Conservation (phyloP, 2,888 invertebrate genomes). For the Acleris literana region DNA sequence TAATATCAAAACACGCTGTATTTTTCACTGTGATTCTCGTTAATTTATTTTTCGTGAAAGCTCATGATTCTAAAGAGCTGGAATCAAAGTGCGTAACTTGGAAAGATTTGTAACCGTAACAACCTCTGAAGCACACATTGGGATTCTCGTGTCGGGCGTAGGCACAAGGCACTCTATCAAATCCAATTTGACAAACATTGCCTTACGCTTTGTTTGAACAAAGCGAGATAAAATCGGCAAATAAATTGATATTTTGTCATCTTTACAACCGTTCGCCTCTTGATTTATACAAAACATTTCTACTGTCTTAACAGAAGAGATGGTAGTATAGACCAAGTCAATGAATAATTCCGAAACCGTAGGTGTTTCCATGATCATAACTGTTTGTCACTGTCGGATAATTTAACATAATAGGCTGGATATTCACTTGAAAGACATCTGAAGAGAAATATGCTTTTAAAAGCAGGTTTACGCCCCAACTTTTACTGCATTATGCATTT, state of each 20-base stretch:
- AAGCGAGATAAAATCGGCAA: slow-evolving; percentile 19
- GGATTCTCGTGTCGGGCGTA: too few relatives aligned
- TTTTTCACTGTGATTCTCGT: too few relatives aligned
- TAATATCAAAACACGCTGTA: too few relatives aligned
- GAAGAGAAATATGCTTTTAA: slow-evolving; percentile 33
- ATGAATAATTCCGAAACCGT: slow-evolving; percentile 37
- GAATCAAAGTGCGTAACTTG: too few relatives aligned
- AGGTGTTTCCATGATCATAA: slow-evolving; percentile 37
- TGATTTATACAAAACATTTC: slow-evolving; percentile 35
- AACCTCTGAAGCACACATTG: too few relatives aligned
- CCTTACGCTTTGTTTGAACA: slow-evolving; percentile 14
- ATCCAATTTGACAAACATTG: slow-evolving; percentile 1
- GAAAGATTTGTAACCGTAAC: too few relatives aligned
- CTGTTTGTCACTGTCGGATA: slow-evolving; percentile 37
- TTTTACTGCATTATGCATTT: slow-evolving; percentile 61
- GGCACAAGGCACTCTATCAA: neutral
- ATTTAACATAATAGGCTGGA: slow-evolving; percentile 33
- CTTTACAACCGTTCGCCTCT: slow-evolving; percentile 24
- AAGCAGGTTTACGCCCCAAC: slow-evolving; percentile 38
- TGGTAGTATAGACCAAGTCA: slow-evolving; percentile 23
- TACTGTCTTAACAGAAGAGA: slow-evolving; percentile 32
- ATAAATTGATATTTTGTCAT: slow-evolving; percentile 34
- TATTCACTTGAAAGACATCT: slow-evolving; percentile 31
- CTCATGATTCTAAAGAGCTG: too few relatives aligned
- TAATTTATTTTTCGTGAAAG: too few relatives aligned